phyloP scores from a whole-genome alignment of 2,113 vertebrate species.

The Melanostigma gelatinosum region DNA sequence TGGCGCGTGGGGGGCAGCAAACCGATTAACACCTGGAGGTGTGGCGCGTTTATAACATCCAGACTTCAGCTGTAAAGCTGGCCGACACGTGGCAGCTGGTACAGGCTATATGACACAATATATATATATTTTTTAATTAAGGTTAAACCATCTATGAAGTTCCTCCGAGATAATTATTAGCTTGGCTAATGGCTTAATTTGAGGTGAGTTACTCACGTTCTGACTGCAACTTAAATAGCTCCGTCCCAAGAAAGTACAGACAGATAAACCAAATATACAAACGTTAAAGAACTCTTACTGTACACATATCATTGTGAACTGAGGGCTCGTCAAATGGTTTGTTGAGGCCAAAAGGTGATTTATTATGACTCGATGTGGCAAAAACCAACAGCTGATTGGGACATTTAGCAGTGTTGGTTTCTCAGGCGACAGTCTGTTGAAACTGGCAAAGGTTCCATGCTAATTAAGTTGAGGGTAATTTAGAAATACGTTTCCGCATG shows the following conservation, averaged over 20 bases:
- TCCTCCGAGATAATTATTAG: neutral
- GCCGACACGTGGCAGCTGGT: slow-evolving; percentile 44
- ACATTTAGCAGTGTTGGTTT: neutral
- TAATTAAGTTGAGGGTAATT: neutral
- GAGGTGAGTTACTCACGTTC: neutral
- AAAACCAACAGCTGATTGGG: slow-evolving; percentile 24
- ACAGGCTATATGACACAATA: neutral
- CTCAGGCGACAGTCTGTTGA: neutral
- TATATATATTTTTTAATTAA: neutral
- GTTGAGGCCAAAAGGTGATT: slow-evolving; percentile 38
- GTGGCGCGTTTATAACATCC: neutral
- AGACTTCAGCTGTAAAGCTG: neutral
- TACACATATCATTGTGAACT: neutral
- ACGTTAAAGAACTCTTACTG: neutral
- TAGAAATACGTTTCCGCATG: neutral
- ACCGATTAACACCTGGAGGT: slow-evolving; percentile 52
- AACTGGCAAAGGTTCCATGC: neutral
- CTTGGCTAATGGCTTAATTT: too few relatives aligned
- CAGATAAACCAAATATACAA: neutral
- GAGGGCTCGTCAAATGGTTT: slow-evolving; percentile 2
- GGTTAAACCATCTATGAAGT: rapidly evolving
- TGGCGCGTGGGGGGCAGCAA: slow-evolving; percentile 45
- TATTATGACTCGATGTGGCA: slow-evolving; percentile 15
- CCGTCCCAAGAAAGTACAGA: neutral
- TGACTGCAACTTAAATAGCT: neutral